These are phyloP conservation scores for Isichthys henryi DNA, from an alignment of 2,113 vertebrate species.

Conservation along the genomic window DNA sequence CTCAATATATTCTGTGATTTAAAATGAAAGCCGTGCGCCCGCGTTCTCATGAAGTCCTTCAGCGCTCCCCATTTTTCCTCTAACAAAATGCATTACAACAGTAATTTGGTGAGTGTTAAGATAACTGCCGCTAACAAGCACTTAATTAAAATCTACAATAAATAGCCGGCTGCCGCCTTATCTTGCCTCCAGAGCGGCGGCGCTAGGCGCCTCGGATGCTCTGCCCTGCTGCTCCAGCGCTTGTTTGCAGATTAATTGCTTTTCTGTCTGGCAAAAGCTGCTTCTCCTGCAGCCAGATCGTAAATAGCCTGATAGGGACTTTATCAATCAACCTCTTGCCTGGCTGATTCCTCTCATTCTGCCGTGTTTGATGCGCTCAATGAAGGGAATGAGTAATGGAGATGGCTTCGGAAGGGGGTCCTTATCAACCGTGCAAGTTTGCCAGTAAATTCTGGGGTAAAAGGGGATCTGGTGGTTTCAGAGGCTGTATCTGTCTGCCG, in stretches of 20 bases:
- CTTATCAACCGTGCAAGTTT: slow-evolving; percentile 28
- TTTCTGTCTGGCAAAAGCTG: slow-evolving; percentile 66
- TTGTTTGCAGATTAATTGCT: slow-evolving; percentile 82
- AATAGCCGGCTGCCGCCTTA: slow-evolving; percentile 68
- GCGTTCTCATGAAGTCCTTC: slow-evolving; percentile 66
- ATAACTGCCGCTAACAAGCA: slow-evolving; percentile 82
- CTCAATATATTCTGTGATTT: slow-evolving; percentile 82
- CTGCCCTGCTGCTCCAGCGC: slow-evolving; percentile 69
- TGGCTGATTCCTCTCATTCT: slow-evolving; percentile 57
- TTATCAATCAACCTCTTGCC: slow-evolving; percentile 37
- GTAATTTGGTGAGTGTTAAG: slow-evolving; percentile 82
- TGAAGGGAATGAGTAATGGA: slow-evolving; percentile 50
- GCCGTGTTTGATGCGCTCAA: slow-evolving; percentile 49
- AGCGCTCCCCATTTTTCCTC: slow-evolving; percentile 42
- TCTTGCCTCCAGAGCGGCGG: slow-evolving; percentile 64
- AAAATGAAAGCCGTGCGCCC: slow-evolving; percentile 71
- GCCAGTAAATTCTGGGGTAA: background rate
- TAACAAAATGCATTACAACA: slow-evolving; percentile 74
- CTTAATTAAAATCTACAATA: slow-evolving; percentile 87
- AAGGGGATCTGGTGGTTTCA: slow-evolving; percentile 1
- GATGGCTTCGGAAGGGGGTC: slow-evolving; percentile 46
- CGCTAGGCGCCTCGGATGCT: slow-evolving; percentile 66
- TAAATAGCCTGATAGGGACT: slow-evolving; percentile 79
- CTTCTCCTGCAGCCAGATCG: slow-evolving; percentile 67
- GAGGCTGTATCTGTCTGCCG: slow-evolving; percentile 9